Base-by-base conservation (phyloP, 2,888 invertebrate species). In the Oscheius onirici region DNA sequence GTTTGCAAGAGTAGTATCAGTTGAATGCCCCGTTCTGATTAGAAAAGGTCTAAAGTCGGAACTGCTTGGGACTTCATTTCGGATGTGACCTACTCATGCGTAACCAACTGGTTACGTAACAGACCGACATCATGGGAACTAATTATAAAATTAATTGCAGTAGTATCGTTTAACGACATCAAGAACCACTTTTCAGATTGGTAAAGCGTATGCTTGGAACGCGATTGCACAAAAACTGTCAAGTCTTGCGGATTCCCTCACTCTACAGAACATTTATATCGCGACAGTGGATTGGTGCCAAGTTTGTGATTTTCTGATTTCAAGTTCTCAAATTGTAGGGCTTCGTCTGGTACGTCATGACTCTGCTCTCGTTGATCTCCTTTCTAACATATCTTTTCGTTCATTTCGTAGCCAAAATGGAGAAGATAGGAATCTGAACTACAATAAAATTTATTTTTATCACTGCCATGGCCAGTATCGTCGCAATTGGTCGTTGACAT, bases 201-300 rank as follows among this genome's bases (percentile, higher is more conserved):
- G 84, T 20, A 81, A 81, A 55, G 80, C 80, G 13, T 84, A 75
- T 61, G 84, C 84, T 8, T 73, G 83, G 3, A 78, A 76, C 46
- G 79, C 83, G 2, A 78, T 84, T 13, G 81, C 80, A 3, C 78
- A 80, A 51, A 78, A 84, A 57, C 28, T 83, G 0, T 83, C 84
- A 1, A 78, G 79, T 40, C 65, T 84, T 6, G 75, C 77, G 20
- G 83, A 83, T 54, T 76, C 80, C 41, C 72, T 80, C 22, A 71
- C 81, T 15, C 68, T 84, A 2, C 83, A 84, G 69, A 83, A 77
- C 51, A 79, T 84, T n/a, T 84, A 84, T 71, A 80, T 74, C 1
- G 77, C 77, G 5, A 84, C 84, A 0, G 81, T 84, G 1, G 81
- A 84, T 34, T 84, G 84, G 84, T 83, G 83, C 73, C 81, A 80